A percentile compares a stretch with the other conserved stretches of the same genome.
phyloP scores from a whole-genome alignment of 2,888 invertebrate species.

The Neria commutata region DNA sequence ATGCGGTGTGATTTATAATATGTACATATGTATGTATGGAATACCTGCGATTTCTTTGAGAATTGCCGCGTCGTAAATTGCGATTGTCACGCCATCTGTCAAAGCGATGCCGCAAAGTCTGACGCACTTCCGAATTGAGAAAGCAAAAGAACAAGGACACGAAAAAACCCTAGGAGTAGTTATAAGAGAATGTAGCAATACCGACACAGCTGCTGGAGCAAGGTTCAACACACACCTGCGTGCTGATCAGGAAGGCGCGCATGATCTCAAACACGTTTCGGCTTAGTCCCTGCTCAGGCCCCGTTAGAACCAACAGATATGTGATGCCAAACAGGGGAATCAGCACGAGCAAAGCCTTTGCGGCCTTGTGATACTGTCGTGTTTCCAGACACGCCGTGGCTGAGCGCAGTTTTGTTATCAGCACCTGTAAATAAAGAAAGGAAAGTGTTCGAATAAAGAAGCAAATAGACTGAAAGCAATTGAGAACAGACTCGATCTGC shows the following conservation, averaged over 20 bases:
- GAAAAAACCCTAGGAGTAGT: slow-evolving; percentile 84
- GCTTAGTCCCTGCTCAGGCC: slow-evolving; percentile 77
- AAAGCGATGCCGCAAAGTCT: slow-evolving; percentile 81
- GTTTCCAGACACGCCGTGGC: slow-evolving; percentile 89
- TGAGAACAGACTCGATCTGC: no score
- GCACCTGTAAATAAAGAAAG: slow-evolving; percentile 67
- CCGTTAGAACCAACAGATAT: slow-evolving; percentile 82
- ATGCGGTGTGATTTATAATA: no score
- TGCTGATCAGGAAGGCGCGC: slow-evolving; percentile 83
- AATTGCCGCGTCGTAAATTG: slow-evolving; percentile 51
- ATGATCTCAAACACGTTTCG: slow-evolving; percentile 78
- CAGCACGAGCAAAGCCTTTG: slow-evolving; percentile 87
- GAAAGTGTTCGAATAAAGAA: slow-evolving; percentile 24
- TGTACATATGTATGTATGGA: no score
- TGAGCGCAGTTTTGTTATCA: slow-evolving; percentile 90
- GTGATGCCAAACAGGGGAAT: slow-evolving; percentile 92
- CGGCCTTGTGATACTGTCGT: slow-evolving; percentile 87
- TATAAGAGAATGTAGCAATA: background rate
- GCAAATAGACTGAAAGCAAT: background rate
- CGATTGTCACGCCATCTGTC: slow-evolving; percentile 72
- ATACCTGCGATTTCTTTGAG: slow-evolving; percentile 58
- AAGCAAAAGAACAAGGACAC: slow-evolving; percentile 93
- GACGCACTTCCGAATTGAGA: slow-evolving; percentile 89
- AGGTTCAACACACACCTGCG: slow-evolving; percentile 78
- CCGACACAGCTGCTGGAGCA: background rate